A percentile compares a stretch with the other conserved stretches of the same genome.
Evolutionary conservation across 2,888 invertebrate genomes (phyloP).

Genomic region (Sympetrum striolatum): DNA sequence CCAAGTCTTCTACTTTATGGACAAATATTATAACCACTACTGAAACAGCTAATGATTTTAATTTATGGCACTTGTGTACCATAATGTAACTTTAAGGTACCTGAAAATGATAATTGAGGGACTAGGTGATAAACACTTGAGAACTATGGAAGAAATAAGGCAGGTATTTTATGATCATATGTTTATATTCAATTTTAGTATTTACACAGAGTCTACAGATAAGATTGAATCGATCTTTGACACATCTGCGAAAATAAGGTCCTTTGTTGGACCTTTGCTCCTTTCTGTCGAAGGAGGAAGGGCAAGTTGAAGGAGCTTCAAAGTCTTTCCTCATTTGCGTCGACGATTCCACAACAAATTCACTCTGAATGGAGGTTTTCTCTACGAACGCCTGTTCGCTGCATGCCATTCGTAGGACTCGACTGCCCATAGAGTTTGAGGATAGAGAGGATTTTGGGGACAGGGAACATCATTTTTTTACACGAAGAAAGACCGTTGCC

Average conservation of each 20-base stretch:
- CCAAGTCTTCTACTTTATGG: too few species aligned
- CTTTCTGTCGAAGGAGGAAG: neutral
- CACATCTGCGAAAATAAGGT: constrained; percentile 23
- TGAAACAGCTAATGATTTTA: too few species aligned
- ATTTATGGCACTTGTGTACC: too few species aligned
- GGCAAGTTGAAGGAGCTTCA: neutral
- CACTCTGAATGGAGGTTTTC: neutral
- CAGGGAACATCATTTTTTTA: neutral
- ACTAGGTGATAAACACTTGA: neutral
- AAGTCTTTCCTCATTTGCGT: neutral
- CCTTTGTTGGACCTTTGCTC: neutral
- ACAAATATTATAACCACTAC: too few species aligned
- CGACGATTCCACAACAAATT: neutral
- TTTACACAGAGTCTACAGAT: constrained; percentile 42
- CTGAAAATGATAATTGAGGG: too few species aligned
- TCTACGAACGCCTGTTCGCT: neutral
- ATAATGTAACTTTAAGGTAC: too few species aligned
- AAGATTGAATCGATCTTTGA: constrained; percentile 37
- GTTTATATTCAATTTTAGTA: constrained; percentile 35
- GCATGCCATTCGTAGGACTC: neutral
- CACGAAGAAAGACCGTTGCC: neutral
- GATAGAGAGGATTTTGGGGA: neutral
- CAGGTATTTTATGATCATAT: neutral
- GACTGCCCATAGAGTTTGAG: neutral
- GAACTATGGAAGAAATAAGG: neutral